Evolutionary conservation across 2,113 vertebrate genomes (phyloP).

Genomic region (Hymenochirus boettgeri): DNA sequence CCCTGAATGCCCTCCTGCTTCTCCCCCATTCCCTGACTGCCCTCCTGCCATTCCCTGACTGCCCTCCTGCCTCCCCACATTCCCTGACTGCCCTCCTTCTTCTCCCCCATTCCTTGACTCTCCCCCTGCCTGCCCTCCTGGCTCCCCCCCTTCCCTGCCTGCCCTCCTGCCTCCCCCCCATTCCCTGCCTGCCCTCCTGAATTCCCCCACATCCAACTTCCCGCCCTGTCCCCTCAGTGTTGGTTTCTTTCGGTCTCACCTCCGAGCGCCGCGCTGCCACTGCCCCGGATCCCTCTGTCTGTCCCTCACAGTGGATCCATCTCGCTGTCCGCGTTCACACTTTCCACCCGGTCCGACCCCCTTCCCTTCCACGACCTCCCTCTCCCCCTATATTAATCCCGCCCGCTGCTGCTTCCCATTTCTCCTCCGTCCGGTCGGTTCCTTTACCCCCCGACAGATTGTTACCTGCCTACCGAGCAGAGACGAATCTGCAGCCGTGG

Average conservation of each 20-base stretch:
- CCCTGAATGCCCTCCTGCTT: too few relatives aligned
- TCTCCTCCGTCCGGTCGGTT: background rate
- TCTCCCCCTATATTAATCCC: background rate
- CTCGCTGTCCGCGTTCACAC: background rate
- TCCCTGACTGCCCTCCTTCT: too few relatives aligned
- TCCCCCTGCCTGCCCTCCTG: too few relatives aligned
- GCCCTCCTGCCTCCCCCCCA: too few relatives aligned
- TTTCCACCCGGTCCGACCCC: constrained; percentile 16
- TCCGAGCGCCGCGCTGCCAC: constrained; percentile 13
- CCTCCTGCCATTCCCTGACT: too few relatives aligned
- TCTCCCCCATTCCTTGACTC: too few relatives aligned
- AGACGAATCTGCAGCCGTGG: constrained; percentile 19
- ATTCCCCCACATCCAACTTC: background rate
- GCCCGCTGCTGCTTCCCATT: background rate
- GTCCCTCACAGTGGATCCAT: constrained; percentile 21
- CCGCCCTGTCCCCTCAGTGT: constrained; percentile 10
- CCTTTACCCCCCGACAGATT: background rate
- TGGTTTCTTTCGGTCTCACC: too few relatives aligned
- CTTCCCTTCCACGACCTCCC: background rate
- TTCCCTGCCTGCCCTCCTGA: too few relatives aligned
- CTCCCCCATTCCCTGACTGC: too few relatives aligned
- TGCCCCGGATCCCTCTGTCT: constrained; percentile 34
- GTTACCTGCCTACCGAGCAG: background rate
- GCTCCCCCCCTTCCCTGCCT: too few relatives aligned
- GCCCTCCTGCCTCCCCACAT: too few relatives aligned